These are phyloP conservation scores for Anguilla pacifica DNA, from an alignment of 2,797 vertebrate species.

Conservation along the genomic window DNA sequence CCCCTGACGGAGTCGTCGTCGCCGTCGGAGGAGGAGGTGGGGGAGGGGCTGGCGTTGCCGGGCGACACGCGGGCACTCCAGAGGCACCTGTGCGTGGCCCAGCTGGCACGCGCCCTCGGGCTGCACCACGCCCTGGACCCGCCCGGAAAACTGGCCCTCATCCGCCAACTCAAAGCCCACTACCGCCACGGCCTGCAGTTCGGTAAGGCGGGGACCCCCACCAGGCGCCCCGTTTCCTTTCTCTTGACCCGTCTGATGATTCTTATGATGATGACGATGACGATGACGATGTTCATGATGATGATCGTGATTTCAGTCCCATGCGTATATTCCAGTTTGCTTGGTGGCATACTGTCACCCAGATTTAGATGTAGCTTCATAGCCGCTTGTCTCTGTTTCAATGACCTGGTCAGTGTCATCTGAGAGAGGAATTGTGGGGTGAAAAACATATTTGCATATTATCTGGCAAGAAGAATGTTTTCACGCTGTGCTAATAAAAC, in stretches of 20 bases:
- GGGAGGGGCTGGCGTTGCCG: constrained; percentile 73
- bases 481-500: no score
- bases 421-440: no score
- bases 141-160: constrained; percentile 77
- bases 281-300: background rate
- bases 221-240: background rate
- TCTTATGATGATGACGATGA: background rate
- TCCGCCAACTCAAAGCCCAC: constrained; percentile 84
- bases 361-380: background rate
- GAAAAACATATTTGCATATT: no score
- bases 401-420: no score
- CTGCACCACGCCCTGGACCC: constrained; percentile 82
- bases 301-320: background rate
- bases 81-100: constrained; percentile 88
- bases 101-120: constrained; percentile 86
- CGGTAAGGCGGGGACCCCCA: constrained; percentile 71
- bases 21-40: constrained; percentile 60
- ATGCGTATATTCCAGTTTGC: background rate
- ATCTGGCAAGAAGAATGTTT: no score
- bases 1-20: constrained; percentile 64
- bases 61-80: constrained; percentile 85
- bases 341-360: background rate
- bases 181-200: constrained; percentile 90
- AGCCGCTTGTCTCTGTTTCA: no score
- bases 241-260: background rate